These are phyloP conservation scores for Neodon shergylaensis DNA, from an alignment of 2,113 vertebrate genomes.

Conservation along the genomic window DNA sequence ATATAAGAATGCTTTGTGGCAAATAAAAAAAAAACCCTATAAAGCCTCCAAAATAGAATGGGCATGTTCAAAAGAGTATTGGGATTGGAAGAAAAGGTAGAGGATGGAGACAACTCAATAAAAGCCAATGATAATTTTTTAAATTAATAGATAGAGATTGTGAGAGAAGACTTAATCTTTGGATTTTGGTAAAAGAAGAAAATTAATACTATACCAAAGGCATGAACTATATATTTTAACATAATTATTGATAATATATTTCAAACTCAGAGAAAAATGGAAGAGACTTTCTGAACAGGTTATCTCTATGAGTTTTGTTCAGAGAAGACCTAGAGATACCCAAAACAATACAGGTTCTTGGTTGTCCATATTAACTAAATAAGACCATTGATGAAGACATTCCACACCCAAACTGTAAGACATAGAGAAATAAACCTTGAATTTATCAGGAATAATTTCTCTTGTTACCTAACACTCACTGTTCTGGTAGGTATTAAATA, in stretches of 20 bases:
- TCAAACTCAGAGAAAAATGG: not conserved
- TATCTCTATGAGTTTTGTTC: not conserved
- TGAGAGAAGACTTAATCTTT: not conserved
- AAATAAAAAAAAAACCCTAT: not conserved
- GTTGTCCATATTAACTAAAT: not conserved
- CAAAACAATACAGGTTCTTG: not conserved
- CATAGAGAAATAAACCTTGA: not conserved
- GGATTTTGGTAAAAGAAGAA: not conserved
- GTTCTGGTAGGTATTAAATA: not conserved
- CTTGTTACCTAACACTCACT: not conserved
- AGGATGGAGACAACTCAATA: not conserved
- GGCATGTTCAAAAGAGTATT: not conserved
- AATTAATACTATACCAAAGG: not conserved
- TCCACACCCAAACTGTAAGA: not conserved
- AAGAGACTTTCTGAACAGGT: not conserved
- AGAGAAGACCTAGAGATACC: no score
- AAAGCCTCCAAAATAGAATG: no score
- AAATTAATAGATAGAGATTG: not conserved
- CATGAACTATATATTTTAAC: not conserved
- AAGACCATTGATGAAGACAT: not conserved
- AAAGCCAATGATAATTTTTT: no score
- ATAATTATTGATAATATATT: not conserved
- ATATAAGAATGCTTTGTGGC: not conserved
- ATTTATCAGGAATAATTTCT: not conserved
- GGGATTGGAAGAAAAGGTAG: not conserved